Conservation (phyloP, 2,888 invertebrate genomes). For the Amiota minor region DNA sequence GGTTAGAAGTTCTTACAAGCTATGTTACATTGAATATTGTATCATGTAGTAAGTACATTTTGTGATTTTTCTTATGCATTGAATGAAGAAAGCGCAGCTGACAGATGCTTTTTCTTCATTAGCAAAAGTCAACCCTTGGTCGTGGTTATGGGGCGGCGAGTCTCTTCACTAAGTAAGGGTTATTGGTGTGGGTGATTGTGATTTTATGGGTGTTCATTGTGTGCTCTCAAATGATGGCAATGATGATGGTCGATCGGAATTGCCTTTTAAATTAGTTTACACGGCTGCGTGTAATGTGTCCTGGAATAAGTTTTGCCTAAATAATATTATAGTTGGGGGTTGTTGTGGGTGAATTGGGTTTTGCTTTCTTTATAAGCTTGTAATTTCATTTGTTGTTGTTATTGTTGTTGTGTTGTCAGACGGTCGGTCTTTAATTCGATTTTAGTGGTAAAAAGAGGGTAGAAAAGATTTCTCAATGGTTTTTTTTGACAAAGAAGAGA, state of each 20-base stretch:
- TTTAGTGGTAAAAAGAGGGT: no score
- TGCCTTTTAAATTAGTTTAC: slow-evolving; percentile 66
- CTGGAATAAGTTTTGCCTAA: neutral
- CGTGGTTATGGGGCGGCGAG: neutral
- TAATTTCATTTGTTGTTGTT: no score
- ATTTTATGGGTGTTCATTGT: slow-evolving; percentile 52
- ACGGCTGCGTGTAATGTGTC: slow-evolving; percentile 64
- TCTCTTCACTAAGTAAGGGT: no score
- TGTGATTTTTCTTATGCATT: slow-evolving; percentile 38
- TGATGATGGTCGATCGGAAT: slow-evolving; percentile 32
- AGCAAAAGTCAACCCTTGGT: slow-evolving; percentile 60
- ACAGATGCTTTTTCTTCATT: slow-evolving; percentile 68
- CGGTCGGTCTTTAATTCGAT: no score
- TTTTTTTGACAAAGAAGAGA: no score
- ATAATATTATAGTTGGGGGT: no score
- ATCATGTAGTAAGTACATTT: slow-evolving; percentile 6
- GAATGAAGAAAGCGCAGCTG: slow-evolving; percentile 51
- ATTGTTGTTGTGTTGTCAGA: no score
- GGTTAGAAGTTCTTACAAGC: slow-evolving; percentile 64
- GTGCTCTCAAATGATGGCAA: no score
- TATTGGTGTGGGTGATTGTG: slow-evolving; percentile 49
- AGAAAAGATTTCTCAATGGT: no score
- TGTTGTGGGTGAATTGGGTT: no score
- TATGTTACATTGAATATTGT: slow-evolving; percentile 44
- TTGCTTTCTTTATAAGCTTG: no score